A percentile compares a stretch with the other conserved stretches of the same genome.
These are phyloP conservation scores for Polia nebulosa DNA, from an alignment of 2,888 invertebrate genomes.

Conservation along the genomic window DNA sequence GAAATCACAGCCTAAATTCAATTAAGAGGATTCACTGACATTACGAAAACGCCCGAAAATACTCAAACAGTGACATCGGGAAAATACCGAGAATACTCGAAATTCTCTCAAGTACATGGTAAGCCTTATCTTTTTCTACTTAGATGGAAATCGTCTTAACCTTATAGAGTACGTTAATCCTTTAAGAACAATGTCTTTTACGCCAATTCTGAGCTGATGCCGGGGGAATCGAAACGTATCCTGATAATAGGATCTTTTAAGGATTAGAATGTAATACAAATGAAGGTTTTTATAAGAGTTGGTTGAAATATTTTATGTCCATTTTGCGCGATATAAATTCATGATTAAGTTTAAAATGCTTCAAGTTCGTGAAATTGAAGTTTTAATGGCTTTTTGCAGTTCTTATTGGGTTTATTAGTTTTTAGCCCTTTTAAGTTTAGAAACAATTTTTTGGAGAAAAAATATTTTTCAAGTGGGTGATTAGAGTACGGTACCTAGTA, in stretches of 20 bases:
- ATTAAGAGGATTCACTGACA: conserved; percentile 59
- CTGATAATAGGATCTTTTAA: conserved; percentile 54
- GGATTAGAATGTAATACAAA: conserved; percentile 55
- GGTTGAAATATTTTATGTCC: conserved; percentile 17
- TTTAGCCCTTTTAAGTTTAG: neutral
- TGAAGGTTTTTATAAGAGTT: conserved; percentile 32
- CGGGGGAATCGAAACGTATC: conserved; percentile 55
- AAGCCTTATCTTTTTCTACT: conserved; percentile 65
- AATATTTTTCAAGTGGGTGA: neutral
- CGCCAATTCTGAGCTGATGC: conserved; percentile 69
- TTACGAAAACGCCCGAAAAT: conserved; percentile 52
- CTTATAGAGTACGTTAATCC: conserved; percentile 68
- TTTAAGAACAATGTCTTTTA: conserved; percentile 72
- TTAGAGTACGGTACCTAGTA: too few relatives aligned
- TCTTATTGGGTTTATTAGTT: conserved; percentile 13
- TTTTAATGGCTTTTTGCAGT: conserved; percentile 8
- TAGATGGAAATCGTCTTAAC: conserved; percentile 66
- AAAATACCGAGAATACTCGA: conserved; percentile 47
- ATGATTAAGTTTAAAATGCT: conserved; percentile 19
- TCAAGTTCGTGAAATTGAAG: conserved; percentile 17
- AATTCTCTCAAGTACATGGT: conserved; percentile 50
- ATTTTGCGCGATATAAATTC: conserved; percentile 21
- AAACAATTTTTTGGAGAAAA: conserved; percentile 1
- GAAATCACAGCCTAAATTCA: conserved; percentile 56
- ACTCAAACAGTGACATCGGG: conserved; percentile 47